Conservation (phyloP, 2,113 vertebrate species). For the Onychostoma macrolepis region DNA sequence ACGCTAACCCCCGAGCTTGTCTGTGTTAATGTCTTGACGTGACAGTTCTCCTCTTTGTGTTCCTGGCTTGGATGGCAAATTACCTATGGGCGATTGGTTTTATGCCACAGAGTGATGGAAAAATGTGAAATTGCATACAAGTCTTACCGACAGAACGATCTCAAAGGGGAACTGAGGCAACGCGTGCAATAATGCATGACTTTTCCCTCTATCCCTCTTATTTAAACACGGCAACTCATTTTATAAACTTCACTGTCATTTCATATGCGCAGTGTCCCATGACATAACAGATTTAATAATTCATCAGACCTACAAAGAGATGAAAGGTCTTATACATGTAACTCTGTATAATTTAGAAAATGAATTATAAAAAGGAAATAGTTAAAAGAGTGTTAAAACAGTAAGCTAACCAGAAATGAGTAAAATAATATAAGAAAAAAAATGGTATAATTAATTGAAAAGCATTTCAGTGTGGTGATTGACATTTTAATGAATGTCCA, state of each 20-base stretch:
- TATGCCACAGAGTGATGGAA: constrained; percentile 16
- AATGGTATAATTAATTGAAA: too few relatives aligned
- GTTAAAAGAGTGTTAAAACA: too few relatives aligned
- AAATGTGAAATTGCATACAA: constrained; percentile 39
- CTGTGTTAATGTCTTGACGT: constrained; percentile 29
- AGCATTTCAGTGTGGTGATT: too few relatives aligned
- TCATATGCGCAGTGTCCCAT: constrained; percentile 17
- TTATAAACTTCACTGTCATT: constrained; percentile 29
- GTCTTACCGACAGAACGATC: constrained; percentile 16
- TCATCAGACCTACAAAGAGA: constrained; percentile 19
- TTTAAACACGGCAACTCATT: constrained; percentile 17
- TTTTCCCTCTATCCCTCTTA: constrained; percentile 4
- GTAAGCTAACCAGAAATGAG: too few relatives aligned
- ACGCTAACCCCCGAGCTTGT: constrained; percentile 36
- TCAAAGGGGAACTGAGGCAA: constrained; percentile 29
- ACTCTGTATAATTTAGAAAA: too few relatives aligned
- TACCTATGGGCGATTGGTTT: constrained; percentile 46
- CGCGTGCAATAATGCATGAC: background rate
- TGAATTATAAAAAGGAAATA: too few relatives aligned
- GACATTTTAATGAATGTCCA: too few relatives aligned
- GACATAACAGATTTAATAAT: constrained; percentile 38
- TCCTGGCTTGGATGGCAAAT: constrained; percentile 25
- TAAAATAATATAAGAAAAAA: too few relatives aligned
- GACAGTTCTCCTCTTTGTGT: constrained; percentile 20
- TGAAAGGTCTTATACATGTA: background rate